Evolutionary conservation across 2,797 vertebrate species (phyloP), one percentile per base, ranked within the genome.

Genomic region (Sebastes oblongus): DNA sequence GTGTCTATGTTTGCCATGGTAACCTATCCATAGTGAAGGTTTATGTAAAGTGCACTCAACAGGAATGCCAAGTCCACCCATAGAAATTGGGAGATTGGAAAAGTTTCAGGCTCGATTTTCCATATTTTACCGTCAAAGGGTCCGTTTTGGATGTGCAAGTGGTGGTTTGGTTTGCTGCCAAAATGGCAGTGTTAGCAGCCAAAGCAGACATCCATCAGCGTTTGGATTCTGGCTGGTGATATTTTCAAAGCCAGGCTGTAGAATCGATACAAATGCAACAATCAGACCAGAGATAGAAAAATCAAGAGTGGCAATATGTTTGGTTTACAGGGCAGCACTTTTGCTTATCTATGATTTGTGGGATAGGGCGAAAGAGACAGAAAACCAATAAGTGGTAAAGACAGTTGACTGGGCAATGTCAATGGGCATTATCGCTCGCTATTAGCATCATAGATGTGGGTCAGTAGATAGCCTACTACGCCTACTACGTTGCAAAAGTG

Each of bases 141-240:
- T 72, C 55, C 66, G 52, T 72, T 78, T 89, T 29, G 58, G 82
- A 82, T 9, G 11, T 30, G 72, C 50, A 61, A 90, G 50, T 8
- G 16, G 64, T 67, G 66, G 70, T 70, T 84, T 88, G 86, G 75
- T 89, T 73, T 34, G 16, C 75, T 72, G 88, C 90, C 92, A 90
- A 65, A 72, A 59, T 25, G 65, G 55, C 71, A 34, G 34, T 0
- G 2, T 75, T 75, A 64, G 52, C 85, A 79, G 87, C 87, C 86
- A 84, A 80, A 84, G 79, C 71, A 52, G 66, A 67, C 64, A 90
- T 85, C 77, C 77, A 73, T 86, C 84, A 88, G 66, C 1, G 61
- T 80, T 85, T 83, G 72, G 76, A 77, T 67, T 67, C 62, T 74
- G 75, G 59, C 70, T 71, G 71, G 36, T 72, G 75, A 88, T 80